A percentile compares a stretch with the other conserved stretches of the same genome.
phyloP scores from a whole-genome alignment of 2,888 invertebrate species.

The Xestia sexstrigata region DNA sequence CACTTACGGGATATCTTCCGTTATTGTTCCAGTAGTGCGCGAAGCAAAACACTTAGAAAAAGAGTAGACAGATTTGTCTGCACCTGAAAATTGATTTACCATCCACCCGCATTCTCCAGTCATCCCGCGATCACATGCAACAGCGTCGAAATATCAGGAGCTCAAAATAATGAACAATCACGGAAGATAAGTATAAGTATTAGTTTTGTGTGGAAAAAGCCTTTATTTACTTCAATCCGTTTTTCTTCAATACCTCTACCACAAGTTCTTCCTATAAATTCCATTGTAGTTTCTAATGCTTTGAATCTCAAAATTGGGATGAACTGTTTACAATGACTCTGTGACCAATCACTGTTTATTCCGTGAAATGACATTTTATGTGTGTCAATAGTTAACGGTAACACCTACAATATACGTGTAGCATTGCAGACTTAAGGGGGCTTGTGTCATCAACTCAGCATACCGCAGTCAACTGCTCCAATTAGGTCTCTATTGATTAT shows the following conservation, averaged over 20 bases:
- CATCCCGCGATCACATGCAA: too few relatives aligned
- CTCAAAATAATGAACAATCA: too few relatives aligned
- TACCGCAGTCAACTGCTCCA: not conserved
- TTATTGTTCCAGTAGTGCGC: too few relatives aligned
- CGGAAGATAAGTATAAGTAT: too few relatives aligned
- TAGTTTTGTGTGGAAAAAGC: not conserved
- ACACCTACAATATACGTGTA: constrained; percentile 15
- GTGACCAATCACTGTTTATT: constrained; percentile 39
- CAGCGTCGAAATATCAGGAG: too few relatives aligned
- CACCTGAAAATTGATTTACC: too few relatives aligned
- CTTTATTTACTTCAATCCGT: not conserved
- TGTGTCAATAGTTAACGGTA: constrained; percentile 23
- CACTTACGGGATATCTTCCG: too few relatives aligned
- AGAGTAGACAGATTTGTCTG: too few relatives aligned
- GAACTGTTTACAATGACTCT: constrained; percentile 38
- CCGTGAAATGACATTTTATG: constrained; percentile 47
- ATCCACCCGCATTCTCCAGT: too few relatives aligned
- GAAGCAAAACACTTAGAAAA: too few relatives aligned
- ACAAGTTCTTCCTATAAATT: constrained; percentile 49
- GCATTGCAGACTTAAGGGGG: constrained; percentile 22
- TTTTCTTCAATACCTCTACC: constrained; percentile 17
- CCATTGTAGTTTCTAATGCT: constrained; percentile 29
- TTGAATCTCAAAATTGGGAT: constrained; percentile 38
- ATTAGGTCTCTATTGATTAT: not conserved
- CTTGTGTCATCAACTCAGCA: not conserved